Percentiles rank a stretch among this genome's conserved stretches.
phyloP scores from a whole-genome alignment of 1,140 invertebrate genomes.

The Helicoverpa zea region DNA sequence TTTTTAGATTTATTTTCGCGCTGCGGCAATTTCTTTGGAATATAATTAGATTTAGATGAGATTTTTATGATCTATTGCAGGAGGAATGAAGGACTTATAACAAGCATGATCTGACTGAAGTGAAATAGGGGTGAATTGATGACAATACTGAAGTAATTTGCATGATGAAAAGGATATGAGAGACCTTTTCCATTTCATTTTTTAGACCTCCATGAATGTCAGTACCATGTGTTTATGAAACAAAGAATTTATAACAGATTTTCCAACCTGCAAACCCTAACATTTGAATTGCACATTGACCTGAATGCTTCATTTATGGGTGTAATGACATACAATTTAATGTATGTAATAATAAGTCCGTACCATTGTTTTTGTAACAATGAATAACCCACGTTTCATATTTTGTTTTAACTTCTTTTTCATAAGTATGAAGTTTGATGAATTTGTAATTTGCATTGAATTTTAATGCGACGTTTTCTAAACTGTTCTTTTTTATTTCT shows the following conservation, averaged over 20 bases:
- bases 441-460: not conserved
- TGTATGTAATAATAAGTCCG: conserved; percentile 11
- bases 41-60: conserved; percentile 4
- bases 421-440: not conserved
- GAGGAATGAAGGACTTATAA: too few relatives aligned
- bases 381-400: conserved; percentile 40
- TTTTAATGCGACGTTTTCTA: not conserved
- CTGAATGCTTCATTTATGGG: conserved; percentile 32
- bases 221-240: too few relatives aligned
- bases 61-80: not conserved
- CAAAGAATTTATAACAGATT: not conserved
- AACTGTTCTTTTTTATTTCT: not conserved
- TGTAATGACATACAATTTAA: conserved; percentile 36
- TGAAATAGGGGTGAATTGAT: too few relatives aligned
- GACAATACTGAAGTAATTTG: too few relatives aligned
- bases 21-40: not conserved
- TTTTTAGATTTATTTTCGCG: not conserved
- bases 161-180: too few relatives aligned
- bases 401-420: conserved; percentile 15
- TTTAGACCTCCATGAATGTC: too few relatives aligned
- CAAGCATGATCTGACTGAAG: too few relatives aligned
- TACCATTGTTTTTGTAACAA: conserved; percentile 34
- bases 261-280: not conserved
- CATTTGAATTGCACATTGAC: conserved; percentile 29
- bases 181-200: too few relatives aligned